Conservation (phyloP, 1,140 invertebrate species). For the Nephila pilipes region DNA sequence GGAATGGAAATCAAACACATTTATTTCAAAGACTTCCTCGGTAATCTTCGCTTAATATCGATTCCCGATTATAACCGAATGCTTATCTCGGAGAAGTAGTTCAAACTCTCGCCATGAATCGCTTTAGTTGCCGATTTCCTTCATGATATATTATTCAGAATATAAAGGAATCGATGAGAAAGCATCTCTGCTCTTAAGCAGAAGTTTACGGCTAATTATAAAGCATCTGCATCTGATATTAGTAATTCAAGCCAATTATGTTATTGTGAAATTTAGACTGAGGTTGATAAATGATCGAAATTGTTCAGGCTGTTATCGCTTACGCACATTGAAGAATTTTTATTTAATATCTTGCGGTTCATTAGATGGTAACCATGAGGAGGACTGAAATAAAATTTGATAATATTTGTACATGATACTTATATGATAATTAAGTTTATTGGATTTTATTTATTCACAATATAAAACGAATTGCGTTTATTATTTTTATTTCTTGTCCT, state of each 20-base stretch:
- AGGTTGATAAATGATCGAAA: background rate
- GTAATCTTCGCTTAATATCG: conserved; percentile 23
- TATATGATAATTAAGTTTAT: no score
- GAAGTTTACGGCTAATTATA: background rate
- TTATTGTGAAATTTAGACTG: background rate
- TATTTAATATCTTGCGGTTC: no score
- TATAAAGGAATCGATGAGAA: conserved; percentile 11
- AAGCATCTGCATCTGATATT: conserved; percentile 15
- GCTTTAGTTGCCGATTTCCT: conserved; percentile 30
- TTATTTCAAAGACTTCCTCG: conserved; percentile 23
- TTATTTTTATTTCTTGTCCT: no score
- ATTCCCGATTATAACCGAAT: conserved; percentile 35
- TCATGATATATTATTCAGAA: conserved; percentile 27
- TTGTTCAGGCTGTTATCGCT: background rate
- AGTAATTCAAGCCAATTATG: background rate
- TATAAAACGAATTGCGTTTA: no score
- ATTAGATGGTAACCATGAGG: no score
- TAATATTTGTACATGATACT: no score
- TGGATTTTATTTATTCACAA: no score
- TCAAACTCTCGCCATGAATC: background rate
- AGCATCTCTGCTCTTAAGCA: background rate
- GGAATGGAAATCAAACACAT: conserved; percentile 31
- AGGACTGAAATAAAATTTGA: no score
- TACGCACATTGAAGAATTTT: no score
- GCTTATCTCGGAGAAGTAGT: conserved; percentile 5